Evolutionary conservation across 2,797 vertebrate species (phyloP).

Genomic region (Gambusia yucatana): DNA sequence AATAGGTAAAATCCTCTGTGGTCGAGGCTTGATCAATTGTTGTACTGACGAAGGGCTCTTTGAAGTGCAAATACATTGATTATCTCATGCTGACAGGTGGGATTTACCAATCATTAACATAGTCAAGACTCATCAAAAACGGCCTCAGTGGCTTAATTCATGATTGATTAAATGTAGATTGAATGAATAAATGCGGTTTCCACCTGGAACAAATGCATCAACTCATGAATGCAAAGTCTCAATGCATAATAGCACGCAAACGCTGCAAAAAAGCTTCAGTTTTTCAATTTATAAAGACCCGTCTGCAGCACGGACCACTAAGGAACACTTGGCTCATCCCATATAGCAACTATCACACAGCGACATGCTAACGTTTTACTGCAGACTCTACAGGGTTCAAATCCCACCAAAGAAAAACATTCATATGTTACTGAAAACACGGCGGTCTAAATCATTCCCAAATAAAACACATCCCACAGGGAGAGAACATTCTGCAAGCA

Average conservation of each 20-base stretch:
- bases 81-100: constrained; percentile 47
- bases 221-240: neutral
- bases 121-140: constrained; percentile 35
- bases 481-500: constrained; percentile 52
- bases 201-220: neutral
- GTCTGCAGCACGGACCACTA: constrained; percentile 31
- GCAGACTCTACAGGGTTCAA: constrained; percentile 30
- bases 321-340: constrained; percentile 52
- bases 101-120: constrained; percentile 45
- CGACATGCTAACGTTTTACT: constrained; percentile 43
- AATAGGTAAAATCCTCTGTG: constrained; percentile 32
- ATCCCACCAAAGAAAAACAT: constrained; percentile 45
- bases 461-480: constrained; percentile 55
- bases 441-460: constrained; percentile 31
- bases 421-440: constrained; percentile 44
- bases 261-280: neutral
- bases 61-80: constrained; percentile 51
- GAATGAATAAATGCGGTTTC: constrained; percentile 19
- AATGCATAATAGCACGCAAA: constrained; percentile 11
- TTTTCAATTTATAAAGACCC: constrained; percentile 22
- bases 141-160: constrained; percentile 12
- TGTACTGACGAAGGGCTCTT: constrained; percentile 22
- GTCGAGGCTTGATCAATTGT: constrained; percentile 14
- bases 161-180: constrained; percentile 43
- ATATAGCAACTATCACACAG: constrained; percentile 29